Evolutionary conservation across 92 coral and sea anemone species (phyloP).

Genomic region (Bergia puertoricense): DNA sequence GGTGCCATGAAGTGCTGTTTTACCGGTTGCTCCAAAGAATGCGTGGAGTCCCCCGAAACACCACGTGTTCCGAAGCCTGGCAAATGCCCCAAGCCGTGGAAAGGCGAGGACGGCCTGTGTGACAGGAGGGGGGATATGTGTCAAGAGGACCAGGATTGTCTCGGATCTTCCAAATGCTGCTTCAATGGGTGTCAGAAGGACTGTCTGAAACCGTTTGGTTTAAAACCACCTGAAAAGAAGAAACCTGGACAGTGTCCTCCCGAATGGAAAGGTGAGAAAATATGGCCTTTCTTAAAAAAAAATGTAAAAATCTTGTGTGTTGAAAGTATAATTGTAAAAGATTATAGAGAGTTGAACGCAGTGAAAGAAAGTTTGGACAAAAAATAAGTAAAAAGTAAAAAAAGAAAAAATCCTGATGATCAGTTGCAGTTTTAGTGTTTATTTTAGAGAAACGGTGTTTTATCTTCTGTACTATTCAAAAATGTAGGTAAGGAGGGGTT

Average conservation of each 20-base stretch:
- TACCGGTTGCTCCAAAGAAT: slow-evolving; percentile 73
- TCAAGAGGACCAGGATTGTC: slow-evolving; percentile 54
- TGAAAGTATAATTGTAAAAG: too few relatives aligned
- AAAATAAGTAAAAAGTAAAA: too few relatives aligned
- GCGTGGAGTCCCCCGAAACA: slow-evolving; percentile 53
- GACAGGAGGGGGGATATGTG: slow-evolving; percentile 67
- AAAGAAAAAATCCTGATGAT: too few relatives aligned
- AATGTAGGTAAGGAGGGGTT: slow-evolving; percentile 58
- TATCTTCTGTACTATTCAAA: not conserved
- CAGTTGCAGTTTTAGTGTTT: too few relatives aligned
- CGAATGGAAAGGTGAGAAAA: slow-evolving; percentile 31
- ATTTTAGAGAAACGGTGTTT: too few relatives aligned
- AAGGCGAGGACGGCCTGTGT: slow-evolving; percentile 72
- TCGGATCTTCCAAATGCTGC: slow-evolving; percentile 60
- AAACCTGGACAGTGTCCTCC: slow-evolving; percentile 37
- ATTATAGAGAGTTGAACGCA: too few relatives aligned
- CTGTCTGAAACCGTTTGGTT: slow-evolving; percentile 52
- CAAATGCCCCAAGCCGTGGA: slow-evolving; percentile 79
- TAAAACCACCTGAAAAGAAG: slow-evolving; percentile 6
- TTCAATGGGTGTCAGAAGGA: slow-evolving; percentile 78
- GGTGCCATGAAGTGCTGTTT: slow-evolving; percentile 73
- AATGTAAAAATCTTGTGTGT: not conserved
- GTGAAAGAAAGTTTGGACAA: too few relatives aligned
- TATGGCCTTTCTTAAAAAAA: not conserved
- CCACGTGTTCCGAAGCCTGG: slow-evolving; percentile 50